A percentile compares a stretch with the other conserved stretches of the same genome.
phyloP scores from a whole-genome alignment of 2,113 vertebrate species.

The Rallus limicola region DNA sequence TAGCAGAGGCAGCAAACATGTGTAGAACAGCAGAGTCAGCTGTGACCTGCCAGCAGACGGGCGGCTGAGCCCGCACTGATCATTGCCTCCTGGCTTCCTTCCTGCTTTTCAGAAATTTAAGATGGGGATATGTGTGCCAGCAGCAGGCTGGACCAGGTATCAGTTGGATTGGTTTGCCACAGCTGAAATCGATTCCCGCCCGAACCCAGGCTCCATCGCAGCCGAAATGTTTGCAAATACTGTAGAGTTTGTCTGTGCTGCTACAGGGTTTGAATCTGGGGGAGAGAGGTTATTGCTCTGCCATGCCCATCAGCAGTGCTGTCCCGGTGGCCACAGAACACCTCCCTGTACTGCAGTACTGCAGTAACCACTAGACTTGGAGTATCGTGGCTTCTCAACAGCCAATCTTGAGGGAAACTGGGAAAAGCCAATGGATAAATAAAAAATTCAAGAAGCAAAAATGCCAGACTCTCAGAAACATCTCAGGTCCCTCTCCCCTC shows the following conservation, averaged over 20 bases:
- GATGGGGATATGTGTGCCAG: background rate
- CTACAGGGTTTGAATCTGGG: background rate
- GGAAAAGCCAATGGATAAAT: background rate
- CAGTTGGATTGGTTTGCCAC: background rate
- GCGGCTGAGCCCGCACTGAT: fast-evolving
- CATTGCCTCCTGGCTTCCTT: background rate
- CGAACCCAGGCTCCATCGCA: background rate
- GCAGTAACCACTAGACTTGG: background rate
- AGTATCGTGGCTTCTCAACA: background rate
- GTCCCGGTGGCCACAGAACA: background rate
- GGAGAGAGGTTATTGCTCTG: background rate
- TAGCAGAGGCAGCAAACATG: background rate
- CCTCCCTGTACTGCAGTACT: too few relatives aligned
- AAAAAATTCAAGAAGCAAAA: background rate
- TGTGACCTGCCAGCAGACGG: background rate
- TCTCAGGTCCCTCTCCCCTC: background rate
- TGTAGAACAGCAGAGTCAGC: background rate
- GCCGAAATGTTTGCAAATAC: background rate
- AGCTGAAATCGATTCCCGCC: fast-evolving
- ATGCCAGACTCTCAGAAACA: background rate
- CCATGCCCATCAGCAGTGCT: background rate
- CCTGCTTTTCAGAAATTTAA: background rate
- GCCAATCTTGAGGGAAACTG: background rate
- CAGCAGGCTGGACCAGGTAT: background rate
- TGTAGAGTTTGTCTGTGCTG: background rate